These are phyloP conservation scores for Argya squamiceps DNA, from an alignment of 2,797 vertebrate species.

Conservation along the genomic window DNA sequence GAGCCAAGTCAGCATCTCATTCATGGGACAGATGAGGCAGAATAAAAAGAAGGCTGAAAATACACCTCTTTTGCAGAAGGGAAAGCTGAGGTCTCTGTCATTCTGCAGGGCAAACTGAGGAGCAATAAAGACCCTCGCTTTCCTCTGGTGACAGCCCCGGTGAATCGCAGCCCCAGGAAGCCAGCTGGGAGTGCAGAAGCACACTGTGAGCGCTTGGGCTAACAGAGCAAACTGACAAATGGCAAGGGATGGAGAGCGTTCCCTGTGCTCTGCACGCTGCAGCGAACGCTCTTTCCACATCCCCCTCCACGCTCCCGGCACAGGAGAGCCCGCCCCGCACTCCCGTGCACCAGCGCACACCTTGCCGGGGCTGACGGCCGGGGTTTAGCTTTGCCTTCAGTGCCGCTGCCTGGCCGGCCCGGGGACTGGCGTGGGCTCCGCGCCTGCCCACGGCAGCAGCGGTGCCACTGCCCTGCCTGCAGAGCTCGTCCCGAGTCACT, in stretches of 20 bases:
- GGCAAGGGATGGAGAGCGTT: neutral
- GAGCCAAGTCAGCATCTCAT: neutral
- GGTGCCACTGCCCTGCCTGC: neutral
- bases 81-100: neutral
- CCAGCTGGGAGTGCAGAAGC: neutral
- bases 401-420: slow-evolving; percentile 47
- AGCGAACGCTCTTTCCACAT: neutral
- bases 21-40: neutral
- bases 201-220: neutral
- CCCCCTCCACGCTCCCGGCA: neutral
- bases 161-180: neutral
- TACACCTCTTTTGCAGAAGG: neutral
- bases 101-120: neutral
- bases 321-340: neutral
- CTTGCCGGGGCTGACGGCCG: neutral
- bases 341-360: neutral
- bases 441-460: neutral
- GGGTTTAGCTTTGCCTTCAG: slow-evolving; percentile 36
- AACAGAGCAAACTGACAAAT: neutral
- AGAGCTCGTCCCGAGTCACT: neutral
- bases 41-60: neutral
- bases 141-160: neutral
- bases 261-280: neutral
- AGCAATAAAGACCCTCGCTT: neutral
- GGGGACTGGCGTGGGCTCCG: neutral